phyloP scores from a whole-genome alignment of 2,888 invertebrate species.

The Zaprionus lineosus region DNA sequence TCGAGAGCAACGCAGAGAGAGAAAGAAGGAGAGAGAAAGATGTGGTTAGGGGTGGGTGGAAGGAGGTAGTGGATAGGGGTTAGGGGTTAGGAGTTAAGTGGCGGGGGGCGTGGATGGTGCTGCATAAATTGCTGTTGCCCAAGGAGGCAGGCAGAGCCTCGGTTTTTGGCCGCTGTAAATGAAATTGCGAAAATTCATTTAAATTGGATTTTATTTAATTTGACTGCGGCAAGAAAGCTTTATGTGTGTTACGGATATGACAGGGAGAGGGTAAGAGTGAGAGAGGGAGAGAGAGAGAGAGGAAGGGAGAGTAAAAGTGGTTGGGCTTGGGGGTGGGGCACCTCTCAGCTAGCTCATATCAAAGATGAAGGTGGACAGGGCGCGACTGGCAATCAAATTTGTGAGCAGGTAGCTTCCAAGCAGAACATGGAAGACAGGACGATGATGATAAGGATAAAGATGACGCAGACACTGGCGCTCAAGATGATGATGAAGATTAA shows the following conservation, averaged over 20 bases:
- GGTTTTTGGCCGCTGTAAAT: slow-evolving; percentile 56
- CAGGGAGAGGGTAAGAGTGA: too few relatives aligned
- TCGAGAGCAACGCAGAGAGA: slow-evolving; percentile 43
- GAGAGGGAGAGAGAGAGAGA: too few relatives aligned
- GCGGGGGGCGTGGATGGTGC: slow-evolving; percentile 15
- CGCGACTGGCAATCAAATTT: slow-evolving; percentile 50
- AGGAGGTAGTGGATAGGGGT: slow-evolving; percentile 2
- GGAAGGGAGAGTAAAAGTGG: too few relatives aligned
- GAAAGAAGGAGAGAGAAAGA: background rate
- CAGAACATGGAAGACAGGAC: slow-evolving; percentile 5
- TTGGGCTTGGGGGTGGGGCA: too few relatives aligned
- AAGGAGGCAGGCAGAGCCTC: slow-evolving; percentile 31
- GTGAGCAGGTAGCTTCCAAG: slow-evolving; percentile 30
- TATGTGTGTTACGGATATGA: slow-evolving; percentile 29
- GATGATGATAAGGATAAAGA: background rate
- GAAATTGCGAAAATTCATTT: slow-evolving; percentile 76
- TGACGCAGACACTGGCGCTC: too few relatives aligned
- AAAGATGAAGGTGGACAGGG: slow-evolving; percentile 19
- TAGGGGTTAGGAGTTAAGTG: background rate
- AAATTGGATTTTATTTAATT: slow-evolving; percentile 79
- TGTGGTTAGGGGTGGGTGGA: background rate
- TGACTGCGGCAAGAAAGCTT: slow-evolving; percentile 56
- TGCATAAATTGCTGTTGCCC: slow-evolving; percentile 63
- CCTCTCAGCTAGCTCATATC: too few relatives aligned
- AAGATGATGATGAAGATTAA: background rate